Base-by-base conservation (phyloP, 2,888 invertebrate species). In the Myathropa florea region DNA sequence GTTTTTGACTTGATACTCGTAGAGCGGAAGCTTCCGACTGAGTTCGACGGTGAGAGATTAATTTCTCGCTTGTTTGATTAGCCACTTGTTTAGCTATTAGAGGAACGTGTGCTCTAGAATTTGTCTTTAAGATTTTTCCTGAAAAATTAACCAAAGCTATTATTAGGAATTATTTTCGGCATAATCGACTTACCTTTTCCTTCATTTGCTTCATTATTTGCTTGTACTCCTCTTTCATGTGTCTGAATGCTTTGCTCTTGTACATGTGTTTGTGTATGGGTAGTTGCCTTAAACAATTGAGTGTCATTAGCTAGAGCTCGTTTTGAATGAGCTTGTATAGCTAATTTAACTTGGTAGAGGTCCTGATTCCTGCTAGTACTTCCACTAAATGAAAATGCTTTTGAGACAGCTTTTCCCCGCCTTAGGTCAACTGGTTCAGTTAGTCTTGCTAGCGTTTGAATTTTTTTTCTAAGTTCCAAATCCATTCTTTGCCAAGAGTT, bases 401-500 rank as follows among this genome's bases (percentile, higher is more conserved):
- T 92, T 36, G 90, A 89, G 3, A 92, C 91, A 3, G 91, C 88
- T 70, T 92, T 92, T 80, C 91, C 89, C 18, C 93, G 90, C 71
- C 91, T 89, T 65, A 92, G 72, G 90, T 93, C 91, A 88, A 93
- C 68, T 61, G 91, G 90, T 82, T 92, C 90, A 1, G 92, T 93
- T 0, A 95, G 92, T 36, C 94, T 93, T 2, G 95, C 95, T 53
- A 95, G 91, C 71, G 95, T 94, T 90, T 95, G 95, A 72, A 95
- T 95, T 89, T 95, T 94, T 84, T 94, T 94, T 79, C 95, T 93
- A 67, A 95, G 90, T 68, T 94, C 94, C 75, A 94, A 91, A 81
- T 95, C 95, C 94, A 95, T 94, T 89, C 95, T 94, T 55, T 94
- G 92, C 95, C 95, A 95, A 0, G 95, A 94, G 6, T 94, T 94